Percentiles rank a stretch among this genome's conserved stretches.
Conservation (phyloP, 2,888 invertebrate species). For the Dendrolimus houi region DNA sequence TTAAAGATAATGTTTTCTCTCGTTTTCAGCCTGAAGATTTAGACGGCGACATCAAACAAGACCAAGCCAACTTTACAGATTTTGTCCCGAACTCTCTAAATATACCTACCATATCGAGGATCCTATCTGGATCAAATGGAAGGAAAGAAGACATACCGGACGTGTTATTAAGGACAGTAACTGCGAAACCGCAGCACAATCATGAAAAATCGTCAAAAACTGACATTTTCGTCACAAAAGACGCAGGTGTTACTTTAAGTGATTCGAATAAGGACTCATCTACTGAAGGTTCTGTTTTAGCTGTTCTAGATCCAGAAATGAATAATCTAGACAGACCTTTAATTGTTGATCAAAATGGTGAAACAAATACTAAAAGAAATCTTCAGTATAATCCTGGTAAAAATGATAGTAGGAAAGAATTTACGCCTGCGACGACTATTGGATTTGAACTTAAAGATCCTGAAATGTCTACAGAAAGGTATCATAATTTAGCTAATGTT, state of each 20-base stretch:
- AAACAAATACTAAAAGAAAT: conserved; percentile 69
- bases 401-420: conserved; percentile 54
- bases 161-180: conserved; percentile 82
- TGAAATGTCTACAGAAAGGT: conserved; percentile 71
- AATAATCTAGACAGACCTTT: conserved; percentile 70
- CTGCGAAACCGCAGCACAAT: conserved; percentile 71
- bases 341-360: conserved; percentile 65
- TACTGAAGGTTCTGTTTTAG: conserved; percentile 65
- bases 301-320: conserved; percentile 70
- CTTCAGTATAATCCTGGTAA: conserved; percentile 65
- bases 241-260: conserved; percentile 60
- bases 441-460: conserved; percentile 66
- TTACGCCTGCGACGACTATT: conserved; percentile 59
- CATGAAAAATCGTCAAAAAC: conserved; percentile 63
- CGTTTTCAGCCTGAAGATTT: conserved; percentile 59
- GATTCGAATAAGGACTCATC: conserved; percentile 58
- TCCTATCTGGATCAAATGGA: conserved; percentile 90
- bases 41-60: conserved; percentile 59
- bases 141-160: conserved; percentile 89
- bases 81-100: conserved; percentile 82
- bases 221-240: conserved; percentile 59
- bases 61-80: conserved; percentile 75
- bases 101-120: conserved; percentile 89
- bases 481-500: conserved; percentile 77
- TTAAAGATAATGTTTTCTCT: conserved; percentile 7